Evolutionary conservation across 2,113 vertebrate genomes (phyloP), one percentile per base, ranked within the genome.

Genomic region (Bujurquina vittata): DNA sequence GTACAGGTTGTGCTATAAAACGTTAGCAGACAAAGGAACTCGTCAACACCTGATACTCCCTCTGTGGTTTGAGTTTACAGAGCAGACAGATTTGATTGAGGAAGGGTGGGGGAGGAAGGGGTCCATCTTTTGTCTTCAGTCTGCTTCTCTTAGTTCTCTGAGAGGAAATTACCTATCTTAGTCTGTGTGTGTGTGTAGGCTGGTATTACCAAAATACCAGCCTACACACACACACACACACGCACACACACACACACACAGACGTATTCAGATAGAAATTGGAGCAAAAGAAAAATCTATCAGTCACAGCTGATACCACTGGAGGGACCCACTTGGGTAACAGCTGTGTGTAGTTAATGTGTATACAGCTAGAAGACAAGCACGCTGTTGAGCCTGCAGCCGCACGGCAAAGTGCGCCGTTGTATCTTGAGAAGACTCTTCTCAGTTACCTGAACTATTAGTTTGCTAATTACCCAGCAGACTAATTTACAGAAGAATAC

Each of bases 31-130:
- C 91, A 92, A 94, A 92, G 59, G 87, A 31, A 54, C 78, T n/a
- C 10, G 79, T 89, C 87, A 84, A 91, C 91, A 92, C 76, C 23
- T n/a, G 91, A 94, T 91, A 91, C 88, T 62, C 81, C 74, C 77
- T 55, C 65, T 81, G 85, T 61, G 79, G 84, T 88, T 86, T 87
- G 90, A 86, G 86, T 90, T 88, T 88, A 87, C 86, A 81, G 56
- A 23, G 52, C n/a, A 59, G 89, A 81, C 79, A 23, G 75, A 89
- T 87, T 82, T 79, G 83, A 89, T 10, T 49, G 74, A 75, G 29
- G 76, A 76, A 31, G 17, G 65, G 23, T 40, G 1, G n/a, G 22
- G 15, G 23, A 33, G 59, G 59, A 37, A 54, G 73, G 49, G 63
- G 46, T 67, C 3, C 55, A 33, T 65, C 84, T 67, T 82, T 78